Evolutionary conservation across 2,888 invertebrate species (phyloP).

Genomic region (Dicycla oo): DNA sequence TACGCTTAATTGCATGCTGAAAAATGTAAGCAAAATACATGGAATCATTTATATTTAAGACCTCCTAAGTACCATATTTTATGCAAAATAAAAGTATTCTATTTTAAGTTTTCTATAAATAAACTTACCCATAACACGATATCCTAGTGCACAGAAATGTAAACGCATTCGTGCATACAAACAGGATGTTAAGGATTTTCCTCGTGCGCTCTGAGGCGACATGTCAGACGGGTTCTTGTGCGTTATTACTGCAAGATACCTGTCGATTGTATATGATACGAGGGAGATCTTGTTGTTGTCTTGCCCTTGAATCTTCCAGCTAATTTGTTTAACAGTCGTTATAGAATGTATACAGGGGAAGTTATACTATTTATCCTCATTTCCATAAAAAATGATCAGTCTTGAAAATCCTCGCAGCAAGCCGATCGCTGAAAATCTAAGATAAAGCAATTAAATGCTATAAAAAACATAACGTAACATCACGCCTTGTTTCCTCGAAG

Average conservation of each 20-base stretch:
- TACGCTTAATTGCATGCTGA: no score
- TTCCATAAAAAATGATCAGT: neutral
- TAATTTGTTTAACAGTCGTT: no score
- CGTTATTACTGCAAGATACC: constrained; percentile 69
- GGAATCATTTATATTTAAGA: no score
- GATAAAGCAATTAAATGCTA: neutral
- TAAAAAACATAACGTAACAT: no score
- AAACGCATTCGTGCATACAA: constrained; percentile 76
- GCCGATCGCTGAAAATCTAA: neutral
- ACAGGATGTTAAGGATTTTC: constrained; percentile 85
- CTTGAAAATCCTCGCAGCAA: neutral
- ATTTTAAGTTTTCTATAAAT: no score
- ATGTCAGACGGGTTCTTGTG: constrained; percentile 71
- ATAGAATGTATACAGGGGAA: no score
- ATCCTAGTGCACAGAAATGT: constrained; percentile 57
- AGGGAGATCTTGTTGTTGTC: constrained; percentile 57
- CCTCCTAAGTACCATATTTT: no score
- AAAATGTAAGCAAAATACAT: no score
- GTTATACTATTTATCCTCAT: no score
- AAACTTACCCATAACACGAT: no score
- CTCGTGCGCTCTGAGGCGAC: constrained; percentile 74
- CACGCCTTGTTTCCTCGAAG: no score
- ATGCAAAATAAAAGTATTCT: no score
- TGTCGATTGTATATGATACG: constrained; percentile 66
- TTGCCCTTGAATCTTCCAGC: constrained; percentile 33